Base-by-base conservation (phyloP, 2,888 invertebrate species). In the Erannis defoliaria region DNA sequence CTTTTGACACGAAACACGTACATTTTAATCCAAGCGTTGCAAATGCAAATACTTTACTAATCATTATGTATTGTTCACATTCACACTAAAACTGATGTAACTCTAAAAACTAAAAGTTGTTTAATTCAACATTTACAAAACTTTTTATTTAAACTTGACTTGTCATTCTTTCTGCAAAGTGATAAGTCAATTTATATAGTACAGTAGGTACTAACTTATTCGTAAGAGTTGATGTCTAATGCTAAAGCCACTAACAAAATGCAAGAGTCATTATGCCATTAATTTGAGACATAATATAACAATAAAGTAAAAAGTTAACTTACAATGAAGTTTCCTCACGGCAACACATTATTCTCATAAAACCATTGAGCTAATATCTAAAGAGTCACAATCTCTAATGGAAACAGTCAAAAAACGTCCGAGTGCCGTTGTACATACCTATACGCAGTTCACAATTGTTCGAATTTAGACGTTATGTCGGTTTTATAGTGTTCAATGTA, bases 111-210 rank as follows among this genome's bases (percentile, higher is more conserved):
- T 45, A 3, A 54, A 23, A 54, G 43, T 54, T 43, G 23, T 48
- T 12, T 5, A 33, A 21, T 26, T 56, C 55, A 56, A 56, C 49
- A 49, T 40, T 48, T 38, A 21, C 37, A 56, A 12, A 19, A 8
- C n/a, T 16, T 4, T 23, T 35, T 21, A 23, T 26, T 26, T 18
- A 5, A 31, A 46, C 46, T 31, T 31, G 31, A 31, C 12, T 31
- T 45, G 43, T 45, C 26, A 6, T n/a, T 14, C 29, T 50, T 51
- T n/a, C 16, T 26, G 26, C 16, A 45, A 45, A 45, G 9, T 1
- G 21, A 45, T 10, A 45, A 23, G 23, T 42, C 42, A 42, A 42
- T 23, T 21, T 8, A n/a, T 21, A 21, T 23, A 23, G 23, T 23
- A 2, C 21, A 23, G 6, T 21, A n/a, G 8, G 1, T 18, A 10